phyloP scores from a whole-genome alignment of 2,113 vertebrate genomes.

The Oenanthe oenanthe region DNA sequence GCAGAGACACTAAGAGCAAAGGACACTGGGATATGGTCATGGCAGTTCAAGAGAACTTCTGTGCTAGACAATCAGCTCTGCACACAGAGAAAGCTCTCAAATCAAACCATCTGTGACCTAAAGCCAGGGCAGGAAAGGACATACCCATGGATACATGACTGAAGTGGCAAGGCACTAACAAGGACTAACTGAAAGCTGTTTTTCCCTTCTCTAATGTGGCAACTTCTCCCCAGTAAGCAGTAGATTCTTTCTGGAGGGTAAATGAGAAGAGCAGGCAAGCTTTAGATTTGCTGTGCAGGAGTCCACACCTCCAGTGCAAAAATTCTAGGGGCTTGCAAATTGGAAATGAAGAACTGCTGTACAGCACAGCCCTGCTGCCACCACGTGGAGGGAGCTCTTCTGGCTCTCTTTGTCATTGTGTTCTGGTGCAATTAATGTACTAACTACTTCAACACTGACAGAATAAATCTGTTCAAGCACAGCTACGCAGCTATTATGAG shows the following conservation, averaged over 20 bases:
- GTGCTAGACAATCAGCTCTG: neutral
- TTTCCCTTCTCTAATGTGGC: neutral
- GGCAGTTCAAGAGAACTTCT: neutral
- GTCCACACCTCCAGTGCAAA: neutral
- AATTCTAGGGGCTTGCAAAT: constrained; percentile 11
- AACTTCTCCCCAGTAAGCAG: neutral
- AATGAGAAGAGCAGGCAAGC: constrained; percentile 18
- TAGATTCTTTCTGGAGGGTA: constrained; percentile 13
- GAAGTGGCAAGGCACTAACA: neutral
- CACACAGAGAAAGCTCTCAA: neutral
- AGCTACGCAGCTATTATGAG: neutral
- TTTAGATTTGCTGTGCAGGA: constrained; percentile 28
- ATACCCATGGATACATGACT: neutral
- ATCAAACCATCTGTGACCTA: neutral
- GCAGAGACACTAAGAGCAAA: neutral
- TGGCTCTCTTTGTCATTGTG: neutral
- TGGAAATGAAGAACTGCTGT: neutral
- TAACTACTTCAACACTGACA: neutral
- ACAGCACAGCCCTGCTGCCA: constrained; percentile 63
- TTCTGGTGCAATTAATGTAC: neutral
- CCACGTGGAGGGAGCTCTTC: constrained; percentile 64
- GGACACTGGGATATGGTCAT: neutral
- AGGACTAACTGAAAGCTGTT: neutral
- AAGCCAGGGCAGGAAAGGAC: neutral
- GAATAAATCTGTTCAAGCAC: neutral